Evolutionary conservation across 2,888 invertebrate genomes (phyloP).

Genomic region (Lysandra coridon): DNA sequence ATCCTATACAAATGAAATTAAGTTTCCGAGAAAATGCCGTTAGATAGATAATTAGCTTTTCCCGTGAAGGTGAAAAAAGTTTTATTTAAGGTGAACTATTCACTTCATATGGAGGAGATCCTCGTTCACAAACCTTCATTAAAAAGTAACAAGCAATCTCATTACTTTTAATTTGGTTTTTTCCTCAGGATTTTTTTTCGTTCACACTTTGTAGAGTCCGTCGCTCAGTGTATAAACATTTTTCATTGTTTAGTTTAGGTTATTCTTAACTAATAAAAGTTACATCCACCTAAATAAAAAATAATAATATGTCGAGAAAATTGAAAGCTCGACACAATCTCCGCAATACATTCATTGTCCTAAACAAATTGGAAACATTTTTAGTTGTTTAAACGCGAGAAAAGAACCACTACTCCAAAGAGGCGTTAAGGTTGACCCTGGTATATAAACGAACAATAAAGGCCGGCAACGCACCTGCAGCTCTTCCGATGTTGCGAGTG

Average conservation of each 20-base stretch:
- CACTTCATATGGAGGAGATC: conserved; percentile 20
- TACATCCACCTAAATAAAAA: neutral
- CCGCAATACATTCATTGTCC: too few relatives aligned
- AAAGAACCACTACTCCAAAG: too few relatives aligned
- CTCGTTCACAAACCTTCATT: conserved; percentile 29
- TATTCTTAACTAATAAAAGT: neutral
- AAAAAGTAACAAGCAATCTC: conserved; percentile 28
- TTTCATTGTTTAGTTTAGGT: too few relatives aligned
- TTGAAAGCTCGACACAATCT: too few relatives aligned
- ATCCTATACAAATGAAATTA: conserved; percentile 31
- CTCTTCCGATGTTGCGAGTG: too few relatives aligned
- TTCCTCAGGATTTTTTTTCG: conserved; percentile 6
- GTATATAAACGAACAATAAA: too few relatives aligned
- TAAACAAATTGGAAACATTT: too few relatives aligned
- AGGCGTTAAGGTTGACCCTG: too few relatives aligned
- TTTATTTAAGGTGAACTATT: conserved; percentile 27
- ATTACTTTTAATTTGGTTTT: conserved; percentile 28
- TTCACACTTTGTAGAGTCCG: conserved; percentile 8
- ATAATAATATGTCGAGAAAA: too few relatives aligned
- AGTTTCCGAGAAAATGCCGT: neutral
- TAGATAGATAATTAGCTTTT: conserved; percentile 27
- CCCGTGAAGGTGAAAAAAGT: conserved; percentile 22
- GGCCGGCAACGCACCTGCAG: too few relatives aligned
- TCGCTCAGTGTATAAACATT: neutral
- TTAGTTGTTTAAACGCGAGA: too few relatives aligned